Percentiles rank a stretch among this genome's conserved stretches.
These are phyloP conservation scores for Elephas maximus DNA, from an alignment of 2,113 vertebrate genomes.

Conservation along the genomic window DNA sequence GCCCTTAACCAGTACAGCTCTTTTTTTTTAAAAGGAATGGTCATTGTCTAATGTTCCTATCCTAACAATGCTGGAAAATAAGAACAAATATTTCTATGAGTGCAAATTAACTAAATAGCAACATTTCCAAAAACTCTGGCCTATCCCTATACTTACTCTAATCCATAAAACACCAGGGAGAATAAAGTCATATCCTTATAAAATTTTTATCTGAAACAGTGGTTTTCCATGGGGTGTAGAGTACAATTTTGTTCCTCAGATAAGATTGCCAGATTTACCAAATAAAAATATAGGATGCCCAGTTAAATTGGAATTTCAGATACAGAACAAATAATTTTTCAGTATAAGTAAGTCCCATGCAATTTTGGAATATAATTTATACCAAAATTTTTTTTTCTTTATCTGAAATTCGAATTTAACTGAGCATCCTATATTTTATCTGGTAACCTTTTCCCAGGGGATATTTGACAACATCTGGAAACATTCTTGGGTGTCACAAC, in stretches of 20 bases:
- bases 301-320: constrained; percentile 52
- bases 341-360: neutral
- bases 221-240: neutral
- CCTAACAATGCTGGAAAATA: neutral
- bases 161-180: neutral
- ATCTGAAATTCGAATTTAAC: constrained; percentile 28
- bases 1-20: neutral
- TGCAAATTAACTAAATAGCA: constrained; percentile 27
- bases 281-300: neutral
- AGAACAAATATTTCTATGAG: constrained; percentile 31
- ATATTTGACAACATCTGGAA: neutral
- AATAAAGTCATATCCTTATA: neutral
- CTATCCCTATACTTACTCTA: neutral
- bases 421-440: neutral
- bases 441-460: neutral
- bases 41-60: neutral
- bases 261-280: neutral
- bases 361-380: neutral
- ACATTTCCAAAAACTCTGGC: neutral
- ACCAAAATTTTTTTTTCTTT: neutral
- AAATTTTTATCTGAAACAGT: neutral
- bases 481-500: neutral
- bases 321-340: constrained; percentile 5
- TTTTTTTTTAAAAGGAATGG: neutral
- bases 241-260: neutral